Evolutionary conservation across 2,113 vertebrate species (phyloP).

Genomic region (Bostrychus sinensis): DNA sequence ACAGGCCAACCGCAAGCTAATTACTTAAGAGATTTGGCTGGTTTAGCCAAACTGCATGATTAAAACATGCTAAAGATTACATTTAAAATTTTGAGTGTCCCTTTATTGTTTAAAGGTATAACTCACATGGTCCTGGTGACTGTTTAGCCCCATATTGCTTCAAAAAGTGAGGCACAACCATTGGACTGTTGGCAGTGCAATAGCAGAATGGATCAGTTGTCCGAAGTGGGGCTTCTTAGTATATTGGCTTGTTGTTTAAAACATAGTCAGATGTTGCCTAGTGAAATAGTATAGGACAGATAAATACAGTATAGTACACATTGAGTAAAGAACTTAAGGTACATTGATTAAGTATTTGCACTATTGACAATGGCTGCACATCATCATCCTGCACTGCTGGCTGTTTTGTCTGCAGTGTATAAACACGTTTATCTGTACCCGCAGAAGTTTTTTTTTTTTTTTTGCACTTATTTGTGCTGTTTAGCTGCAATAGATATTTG

Average conservation of each 20-base stretch:
- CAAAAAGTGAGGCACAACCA: background rate
- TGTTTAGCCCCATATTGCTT: background rate
- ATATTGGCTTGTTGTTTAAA: too few species aligned
- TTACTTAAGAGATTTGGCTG: conserved; percentile 4
- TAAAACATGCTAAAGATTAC: background rate
- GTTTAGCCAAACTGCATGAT: conserved; percentile 3
- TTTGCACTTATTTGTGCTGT: too few species aligned
- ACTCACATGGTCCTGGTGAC: background rate
- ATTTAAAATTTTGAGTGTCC: background rate
- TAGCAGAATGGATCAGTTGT: background rate
- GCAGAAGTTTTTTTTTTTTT: too few species aligned
- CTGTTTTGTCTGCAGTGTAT: too few species aligned
- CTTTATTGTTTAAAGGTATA: background rate
- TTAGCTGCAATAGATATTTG: too few species aligned
- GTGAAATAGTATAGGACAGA: background rate
- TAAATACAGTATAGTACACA: too few species aligned
- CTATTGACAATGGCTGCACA: too few species aligned
- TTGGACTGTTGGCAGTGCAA: background rate
- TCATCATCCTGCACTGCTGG: too few species aligned
- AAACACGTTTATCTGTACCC: too few species aligned
- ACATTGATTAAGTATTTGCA: too few species aligned
- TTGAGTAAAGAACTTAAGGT: too few species aligned
- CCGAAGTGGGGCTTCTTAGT: background rate
- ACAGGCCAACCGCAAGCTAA: conserved; percentile 2
- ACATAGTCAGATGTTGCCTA: background rate